phyloP scores from a whole-genome alignment of 2,113 vertebrate species.

The Etia nguti region DNA sequence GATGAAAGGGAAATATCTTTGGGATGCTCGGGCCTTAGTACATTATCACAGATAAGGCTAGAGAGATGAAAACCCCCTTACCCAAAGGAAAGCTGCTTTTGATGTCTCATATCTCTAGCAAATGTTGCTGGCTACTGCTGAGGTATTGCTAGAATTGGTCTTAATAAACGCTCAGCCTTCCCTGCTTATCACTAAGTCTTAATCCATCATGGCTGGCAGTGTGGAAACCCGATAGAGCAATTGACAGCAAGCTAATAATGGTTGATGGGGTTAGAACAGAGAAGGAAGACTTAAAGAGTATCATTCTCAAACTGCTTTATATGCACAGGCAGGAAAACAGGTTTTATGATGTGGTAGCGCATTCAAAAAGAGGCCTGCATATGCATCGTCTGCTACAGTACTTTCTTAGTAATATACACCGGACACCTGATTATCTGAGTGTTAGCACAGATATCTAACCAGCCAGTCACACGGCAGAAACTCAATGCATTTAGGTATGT shows the following conservation, averaged over 20 bases:
- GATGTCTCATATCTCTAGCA: conserved; percentile 43
- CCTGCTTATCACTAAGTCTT: conserved; percentile 34
- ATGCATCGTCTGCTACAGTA: not conserved
- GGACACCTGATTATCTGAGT: not conserved
- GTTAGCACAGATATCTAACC: not conserved
- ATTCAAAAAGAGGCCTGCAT: not conserved
- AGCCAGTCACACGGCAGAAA: not conserved
- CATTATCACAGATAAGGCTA: conserved; percentile 54
- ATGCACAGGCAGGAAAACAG: not conserved
- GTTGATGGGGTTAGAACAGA: not conserved
- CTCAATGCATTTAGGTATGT: not conserved
- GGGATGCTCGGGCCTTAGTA: conserved; percentile 25
- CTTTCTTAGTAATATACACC: not conserved
- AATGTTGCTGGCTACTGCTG: conserved; percentile 26
- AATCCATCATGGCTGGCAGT: conserved; percentile 31
- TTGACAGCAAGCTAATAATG: conserved; percentile 30
- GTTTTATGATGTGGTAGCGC: not conserved
- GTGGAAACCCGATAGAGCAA: conserved; percentile 11
- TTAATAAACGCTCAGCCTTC: conserved; percentile 45
- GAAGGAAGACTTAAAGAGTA: not conserved
- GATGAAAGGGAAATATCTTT: conserved; percentile 52
- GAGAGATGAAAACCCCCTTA: conserved; percentile 32
- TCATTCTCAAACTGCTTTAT: not conserved
- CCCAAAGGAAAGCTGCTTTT: conserved; percentile 37
- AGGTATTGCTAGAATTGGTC: conserved; percentile 31